A percentile compares a stretch with the other conserved stretches of the same genome.
Evolutionary conservation across 1,140 invertebrate genomes (phyloP).

Genomic region (Plectrocnemia conspersa): DNA sequence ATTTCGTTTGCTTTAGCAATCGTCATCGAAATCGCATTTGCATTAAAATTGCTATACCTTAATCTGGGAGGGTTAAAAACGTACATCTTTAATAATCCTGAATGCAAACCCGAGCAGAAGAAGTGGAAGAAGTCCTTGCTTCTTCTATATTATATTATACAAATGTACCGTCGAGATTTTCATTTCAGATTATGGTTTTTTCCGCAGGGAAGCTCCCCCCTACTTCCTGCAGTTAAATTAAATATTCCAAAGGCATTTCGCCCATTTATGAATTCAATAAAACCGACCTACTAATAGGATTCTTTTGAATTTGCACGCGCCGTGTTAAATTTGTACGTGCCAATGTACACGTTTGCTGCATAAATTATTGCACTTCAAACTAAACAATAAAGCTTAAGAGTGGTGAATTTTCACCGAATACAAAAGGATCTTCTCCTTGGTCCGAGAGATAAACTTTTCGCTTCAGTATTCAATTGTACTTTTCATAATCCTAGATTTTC

Average conservation of each 20-base stretch:
- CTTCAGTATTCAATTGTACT: too few relatives aligned
- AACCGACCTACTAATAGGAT: not conserved
- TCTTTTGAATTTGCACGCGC: not conserved
- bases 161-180: not conserved
- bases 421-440: too few relatives aligned
- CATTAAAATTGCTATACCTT: not conserved
- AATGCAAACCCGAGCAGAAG: not conserved
- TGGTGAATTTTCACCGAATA: too few relatives aligned
- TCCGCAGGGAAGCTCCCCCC: not conserved
- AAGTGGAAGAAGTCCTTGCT: not conserved
- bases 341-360: too few relatives aligned
- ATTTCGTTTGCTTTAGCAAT: too few relatives aligned
- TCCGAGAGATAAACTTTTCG: too few relatives aligned
- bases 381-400: too few relatives aligned
- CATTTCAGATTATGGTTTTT: conserved; percentile 3
- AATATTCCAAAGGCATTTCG: conserved; percentile 1
- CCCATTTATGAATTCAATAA: conserved; percentile 9
- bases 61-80: not conserved
- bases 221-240: conserved; percentile 8
- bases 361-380: too few relatives aligned
- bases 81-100: not conserved
- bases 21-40: conserved; percentile 1
- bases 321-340: not conserved
- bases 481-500: too few relatives aligned
- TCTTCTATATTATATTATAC: too few relatives aligned